These are phyloP conservation scores for Drosophila pseudotakahashii DNA, from an alignment of 2,888 invertebrate genomes.

Conservation along the genomic window DNA sequence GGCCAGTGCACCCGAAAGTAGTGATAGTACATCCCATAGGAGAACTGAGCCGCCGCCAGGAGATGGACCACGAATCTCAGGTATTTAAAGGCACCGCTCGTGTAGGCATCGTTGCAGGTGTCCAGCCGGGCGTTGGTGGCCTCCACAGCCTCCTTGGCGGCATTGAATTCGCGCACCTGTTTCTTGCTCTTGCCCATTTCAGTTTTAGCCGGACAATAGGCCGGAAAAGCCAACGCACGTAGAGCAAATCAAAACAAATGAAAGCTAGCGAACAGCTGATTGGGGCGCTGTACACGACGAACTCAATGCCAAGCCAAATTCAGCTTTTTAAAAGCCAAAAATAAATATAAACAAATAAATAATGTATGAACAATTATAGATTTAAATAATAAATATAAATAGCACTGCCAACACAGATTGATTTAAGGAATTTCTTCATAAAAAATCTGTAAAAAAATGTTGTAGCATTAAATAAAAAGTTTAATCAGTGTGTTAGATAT, in stretches of 20 bases:
- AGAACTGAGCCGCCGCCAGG: conserved; percentile 87
- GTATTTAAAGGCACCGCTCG: conserved; percentile 69
- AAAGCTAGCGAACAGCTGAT: conserved; percentile 16
- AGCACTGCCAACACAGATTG: too few relatives aligned
- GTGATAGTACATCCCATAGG: conserved; percentile 89
- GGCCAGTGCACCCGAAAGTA: conserved; percentile 86
- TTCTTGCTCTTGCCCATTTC: conserved; percentile 60
- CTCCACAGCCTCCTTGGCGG: conserved; percentile 54
- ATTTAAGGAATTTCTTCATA: too few relatives aligned
- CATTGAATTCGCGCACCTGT: conserved; percentile 56
- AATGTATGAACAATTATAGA: too few relatives aligned
- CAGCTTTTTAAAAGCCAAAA: not conserved
- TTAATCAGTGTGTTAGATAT: too few relatives aligned
- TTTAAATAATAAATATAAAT: too few relatives aligned
- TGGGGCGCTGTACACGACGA: not conserved
- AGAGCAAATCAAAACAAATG: conserved; percentile 26
- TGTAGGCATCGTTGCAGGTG: conserved; percentile 67
- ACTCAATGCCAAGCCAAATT: not conserved
- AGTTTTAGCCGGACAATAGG: conserved; percentile 1
- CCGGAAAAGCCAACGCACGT: not conserved
- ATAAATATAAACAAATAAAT: not conserved
- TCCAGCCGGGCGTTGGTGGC: conserved; percentile 47
- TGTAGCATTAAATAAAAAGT: too few relatives aligned
- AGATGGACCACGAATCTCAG: conserved; percentile 84
- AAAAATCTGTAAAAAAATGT: not conserved